Conservation (phyloP, 1,140 invertebrate species). For the Telenomus remus region DNA sequence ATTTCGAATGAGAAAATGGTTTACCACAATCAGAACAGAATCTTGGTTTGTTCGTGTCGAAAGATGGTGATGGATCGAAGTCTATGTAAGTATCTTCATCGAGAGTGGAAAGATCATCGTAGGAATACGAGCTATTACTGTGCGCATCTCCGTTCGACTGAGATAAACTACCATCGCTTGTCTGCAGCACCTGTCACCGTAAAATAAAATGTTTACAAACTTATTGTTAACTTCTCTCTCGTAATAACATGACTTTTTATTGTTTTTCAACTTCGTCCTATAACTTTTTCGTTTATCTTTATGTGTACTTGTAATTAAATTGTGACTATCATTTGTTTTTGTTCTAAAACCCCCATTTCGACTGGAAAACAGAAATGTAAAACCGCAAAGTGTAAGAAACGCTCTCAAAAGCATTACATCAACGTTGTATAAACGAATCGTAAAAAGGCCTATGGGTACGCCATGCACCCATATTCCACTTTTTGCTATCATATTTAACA, state of each 20-base stretch:
- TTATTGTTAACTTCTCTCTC: background rate
- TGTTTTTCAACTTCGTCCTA: too few relatives aligned
- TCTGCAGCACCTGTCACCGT: constrained; percentile 45
- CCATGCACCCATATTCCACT: constrained; percentile 29
- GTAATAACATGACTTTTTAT: too few relatives aligned
- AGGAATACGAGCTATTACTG: constrained; percentile 59
- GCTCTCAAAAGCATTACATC: too few relatives aligned
- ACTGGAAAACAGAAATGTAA: too few relatives aligned
- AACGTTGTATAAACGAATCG: constrained; percentile 8
- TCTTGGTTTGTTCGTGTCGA: constrained; percentile 58
- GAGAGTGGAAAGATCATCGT: constrained; percentile 34
- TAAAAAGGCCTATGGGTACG: constrained; percentile 11
- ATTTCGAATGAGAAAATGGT: constrained; percentile 12
- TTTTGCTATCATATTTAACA: constrained; percentile 37
- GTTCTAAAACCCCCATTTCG: too few relatives aligned
- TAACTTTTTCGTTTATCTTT: too few relatives aligned
- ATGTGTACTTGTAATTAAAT: too few relatives aligned
- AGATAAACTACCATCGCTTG: constrained; percentile 47
- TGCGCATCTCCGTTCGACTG: constrained; percentile 56
- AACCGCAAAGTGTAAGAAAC: too few relatives aligned
- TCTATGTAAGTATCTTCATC: constrained; percentile 63
- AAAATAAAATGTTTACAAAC: constrained; percentile 2
- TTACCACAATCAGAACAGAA: constrained; percentile 70
- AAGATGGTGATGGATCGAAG: constrained; percentile 56
- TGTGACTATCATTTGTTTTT: too few relatives aligned